Percentiles rank a stretch among this genome's conserved stretches.
Evolutionary conservation across 2,113 vertebrate genomes (phyloP).

Genomic region (Pipa parva): DNA sequence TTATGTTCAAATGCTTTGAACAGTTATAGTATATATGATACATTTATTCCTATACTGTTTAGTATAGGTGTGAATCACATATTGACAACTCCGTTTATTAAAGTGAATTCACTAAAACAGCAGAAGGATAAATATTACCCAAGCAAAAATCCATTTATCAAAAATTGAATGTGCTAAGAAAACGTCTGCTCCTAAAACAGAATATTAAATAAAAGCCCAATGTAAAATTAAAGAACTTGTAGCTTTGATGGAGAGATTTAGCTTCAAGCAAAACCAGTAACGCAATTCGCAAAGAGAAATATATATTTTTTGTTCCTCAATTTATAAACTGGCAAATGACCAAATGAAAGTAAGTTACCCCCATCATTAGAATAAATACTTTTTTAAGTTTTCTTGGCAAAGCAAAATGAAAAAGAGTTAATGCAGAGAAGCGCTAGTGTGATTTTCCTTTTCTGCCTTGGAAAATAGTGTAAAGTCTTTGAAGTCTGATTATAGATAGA

Average conservation of each 20-base stretch:
- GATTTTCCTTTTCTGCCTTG: background rate
- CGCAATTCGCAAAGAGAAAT: conserved; percentile 8
- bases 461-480: background rate
- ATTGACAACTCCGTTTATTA: background rate
- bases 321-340: conserved; percentile 36
- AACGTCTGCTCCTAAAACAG: conserved; percentile 33
- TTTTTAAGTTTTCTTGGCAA: conserved; percentile 44
- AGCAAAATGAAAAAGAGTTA: background rate
- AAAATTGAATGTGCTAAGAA: conserved; percentile 16
- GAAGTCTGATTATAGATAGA: background rate
- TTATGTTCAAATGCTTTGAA: background rate
- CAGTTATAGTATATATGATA: background rate
- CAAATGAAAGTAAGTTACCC: conserved; percentile 9
- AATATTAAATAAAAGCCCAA: conserved; percentile 36
- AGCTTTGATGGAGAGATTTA: conserved; percentile 28
- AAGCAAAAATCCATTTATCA: background rate
- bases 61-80: background rate
- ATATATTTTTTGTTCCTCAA: conserved; percentile 10
- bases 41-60: background rate
- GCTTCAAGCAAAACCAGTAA: conserved; percentile 1
- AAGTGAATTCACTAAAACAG: background rate
- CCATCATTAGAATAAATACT: background rate
- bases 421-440: background rate
- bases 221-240: conserved; percentile 13
- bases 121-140: background rate